Base-by-base conservation (phyloP, 2,113 vertebrate species). In the Ammodytes marinus region DNA sequence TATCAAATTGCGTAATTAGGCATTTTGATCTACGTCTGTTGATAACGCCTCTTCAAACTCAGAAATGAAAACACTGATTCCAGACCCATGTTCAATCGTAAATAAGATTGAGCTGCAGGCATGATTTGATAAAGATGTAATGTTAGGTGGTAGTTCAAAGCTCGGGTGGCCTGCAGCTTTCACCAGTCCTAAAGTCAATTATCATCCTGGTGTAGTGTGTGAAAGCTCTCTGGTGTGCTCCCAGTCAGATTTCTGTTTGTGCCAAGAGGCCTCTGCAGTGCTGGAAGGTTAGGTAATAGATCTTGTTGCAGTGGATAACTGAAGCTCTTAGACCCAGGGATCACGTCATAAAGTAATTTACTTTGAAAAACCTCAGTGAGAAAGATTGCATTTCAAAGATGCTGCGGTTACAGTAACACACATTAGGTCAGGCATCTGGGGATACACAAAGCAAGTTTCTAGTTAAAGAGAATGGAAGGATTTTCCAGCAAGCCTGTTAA, bases 341-440 rank as follows among this genome's bases (percentile, higher is more conserved):
- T 75, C 72, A 69, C 42, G 5, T 84, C 68, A 74, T 74, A 53
- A 77, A 66, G 45, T 74, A 8, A 57, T 78, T 75, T 39, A 69
- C 77, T 83, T 74, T 86, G 86, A 87, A 85, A 88, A 77, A 3
- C 35, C 58, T 46, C 14, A 12, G 52, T 64, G 52, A 15, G 13
- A 27, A 27, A 74, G 64, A 17, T 65, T 69, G 69, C 27, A 27
- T 55, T 42, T 27, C 59, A 70, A 55, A 64, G 39, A 69, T 59
- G 9, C 11, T 49, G 43, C 8, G 19, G 57, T 63, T 54, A 49
- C 60, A 68, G 40, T 76, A 46, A 71, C 59, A 86, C 64, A 66
- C 55, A 57, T 43, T 17, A 52, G 35, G 3, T 49, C 6, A 2
- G 53, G n/a, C 53, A 40, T 6, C 15, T 46, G 50, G 47, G 49